These are phyloP conservation scores for Pyxicephalus adspersus DNA, from an alignment of 2,113 vertebrate genomes.

Conservation along the genomic window DNA sequence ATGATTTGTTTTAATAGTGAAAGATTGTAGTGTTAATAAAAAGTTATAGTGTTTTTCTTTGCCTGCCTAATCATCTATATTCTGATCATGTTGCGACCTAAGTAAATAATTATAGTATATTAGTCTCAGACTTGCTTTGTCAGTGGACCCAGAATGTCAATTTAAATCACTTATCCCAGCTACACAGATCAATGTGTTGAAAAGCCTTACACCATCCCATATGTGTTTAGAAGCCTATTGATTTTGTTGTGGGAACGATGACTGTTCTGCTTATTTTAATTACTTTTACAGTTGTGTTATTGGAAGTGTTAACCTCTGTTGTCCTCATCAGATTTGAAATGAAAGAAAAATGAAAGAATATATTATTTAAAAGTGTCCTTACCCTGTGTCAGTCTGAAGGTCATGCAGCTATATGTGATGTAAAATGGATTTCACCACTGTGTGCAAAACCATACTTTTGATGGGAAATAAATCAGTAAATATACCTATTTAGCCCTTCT, in stretches of 20 bases:
- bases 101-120: not conserved
- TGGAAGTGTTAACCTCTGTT: not conserved
- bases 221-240: conserved; percentile 4
- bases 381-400: too few relatives aligned
- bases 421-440: too few relatives aligned
- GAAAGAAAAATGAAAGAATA: not conserved
- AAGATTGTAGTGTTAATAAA: too few relatives aligned
- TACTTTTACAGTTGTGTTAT: not conserved
- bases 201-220: conserved; percentile 22
- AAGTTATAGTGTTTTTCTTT: too few relatives aligned
- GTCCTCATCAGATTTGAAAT: not conserved
- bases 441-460: too few relatives aligned
- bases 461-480: too few relatives aligned
- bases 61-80: not conserved
- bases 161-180: conserved; percentile 8
- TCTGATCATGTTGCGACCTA: not conserved
- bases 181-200: conserved; percentile 10
- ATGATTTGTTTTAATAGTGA: too few relatives aligned
- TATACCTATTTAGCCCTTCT: too few relatives aligned
- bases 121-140: not conserved
- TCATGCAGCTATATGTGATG: too few relatives aligned
- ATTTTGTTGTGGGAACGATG: conserved; percentile 9
- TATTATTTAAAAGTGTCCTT: too few relatives aligned
- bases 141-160: not conserved
- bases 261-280: not conserved